A percentile compares a stretch with the other conserved stretches of the same genome.
phyloP scores from a whole-genome alignment of 2,797 vertebrate species.

The Rallus crepitans region DNA sequence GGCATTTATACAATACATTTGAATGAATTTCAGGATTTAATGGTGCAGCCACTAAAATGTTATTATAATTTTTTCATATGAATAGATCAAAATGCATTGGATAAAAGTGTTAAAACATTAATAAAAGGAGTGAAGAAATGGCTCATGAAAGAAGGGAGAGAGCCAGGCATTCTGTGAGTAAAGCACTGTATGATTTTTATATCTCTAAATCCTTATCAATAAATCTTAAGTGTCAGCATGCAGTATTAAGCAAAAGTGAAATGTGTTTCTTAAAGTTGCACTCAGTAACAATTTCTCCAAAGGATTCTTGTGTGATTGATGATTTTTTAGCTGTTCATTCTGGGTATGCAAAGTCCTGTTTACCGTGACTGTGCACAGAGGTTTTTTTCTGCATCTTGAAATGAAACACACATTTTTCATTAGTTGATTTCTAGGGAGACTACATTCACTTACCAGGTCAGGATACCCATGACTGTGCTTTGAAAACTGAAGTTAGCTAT shows the following conservation, averaged over 20 bases:
- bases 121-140: background rate
- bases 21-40: background rate
- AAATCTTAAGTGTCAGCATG: background rate
- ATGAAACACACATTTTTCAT: background rate
- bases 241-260: background rate
- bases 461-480: background rate
- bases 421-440: background rate
- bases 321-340: background rate
- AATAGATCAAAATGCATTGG: background rate
- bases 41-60: background rate
- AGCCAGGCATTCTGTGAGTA: background rate
- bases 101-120: background rate
- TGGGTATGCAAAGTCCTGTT: background rate
- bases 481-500: background rate
- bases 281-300: background rate
- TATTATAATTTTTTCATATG: background rate
- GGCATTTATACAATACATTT: background rate
- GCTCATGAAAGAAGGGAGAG: background rate
- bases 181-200: background rate
- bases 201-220: background rate
- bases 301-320: background rate
- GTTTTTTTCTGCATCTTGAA: background rate
- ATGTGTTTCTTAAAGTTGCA: background rate
- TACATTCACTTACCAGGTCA: background rate
- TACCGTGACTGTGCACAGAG: background rate